Conservation (phyloP, 2,888 invertebrate genomes). For the Choristoneura rosaceana region DNA sequence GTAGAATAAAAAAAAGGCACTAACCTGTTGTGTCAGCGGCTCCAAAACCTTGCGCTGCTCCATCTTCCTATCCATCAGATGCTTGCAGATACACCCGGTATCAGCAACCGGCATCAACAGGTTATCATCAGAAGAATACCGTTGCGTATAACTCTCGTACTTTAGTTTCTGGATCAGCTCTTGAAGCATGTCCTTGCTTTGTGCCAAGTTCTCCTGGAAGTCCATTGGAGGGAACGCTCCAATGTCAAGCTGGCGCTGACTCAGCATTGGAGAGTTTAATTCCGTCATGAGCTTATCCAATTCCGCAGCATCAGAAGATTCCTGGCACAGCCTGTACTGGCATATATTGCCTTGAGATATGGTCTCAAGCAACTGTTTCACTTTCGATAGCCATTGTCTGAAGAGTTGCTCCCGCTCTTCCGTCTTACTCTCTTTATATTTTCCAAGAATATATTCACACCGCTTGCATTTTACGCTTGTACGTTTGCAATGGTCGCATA, state of each 20-base stretch:
- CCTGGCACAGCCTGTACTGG: conserved; percentile 46
- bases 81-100: conserved; percentile 49
- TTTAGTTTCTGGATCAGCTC: conserved; percentile 50
- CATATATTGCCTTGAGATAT: conserved; percentile 51
- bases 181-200: conserved; percentile 51
- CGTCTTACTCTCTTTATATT: conserved; percentile 44
- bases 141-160: not conserved
- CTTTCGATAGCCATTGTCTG: conserved; percentile 52
- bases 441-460: conserved; percentile 56
- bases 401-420: conserved; percentile 48
- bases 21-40: not conserved
- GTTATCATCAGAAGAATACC: not conserved
- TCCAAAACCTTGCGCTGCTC: not conserved
- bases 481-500: conserved; percentile 59
- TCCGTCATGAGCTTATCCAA: conserved; percentile 51
- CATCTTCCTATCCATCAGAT: conserved; percentile 34
- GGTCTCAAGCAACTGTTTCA: conserved; percentile 52
- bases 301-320: conserved; percentile 45
- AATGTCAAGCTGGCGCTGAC: conserved; percentile 44
- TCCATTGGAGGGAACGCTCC: conserved; percentile 44
- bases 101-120: not conserved
- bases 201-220: conserved; percentile 42
- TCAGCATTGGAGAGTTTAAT: conserved; percentile 47
- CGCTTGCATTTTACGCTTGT: conserved; percentile 55
- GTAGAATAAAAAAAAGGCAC: too few relatives aligned